phyloP scores from a whole-genome alignment of 2,888 invertebrate species.

The Apeira syringaria region DNA sequence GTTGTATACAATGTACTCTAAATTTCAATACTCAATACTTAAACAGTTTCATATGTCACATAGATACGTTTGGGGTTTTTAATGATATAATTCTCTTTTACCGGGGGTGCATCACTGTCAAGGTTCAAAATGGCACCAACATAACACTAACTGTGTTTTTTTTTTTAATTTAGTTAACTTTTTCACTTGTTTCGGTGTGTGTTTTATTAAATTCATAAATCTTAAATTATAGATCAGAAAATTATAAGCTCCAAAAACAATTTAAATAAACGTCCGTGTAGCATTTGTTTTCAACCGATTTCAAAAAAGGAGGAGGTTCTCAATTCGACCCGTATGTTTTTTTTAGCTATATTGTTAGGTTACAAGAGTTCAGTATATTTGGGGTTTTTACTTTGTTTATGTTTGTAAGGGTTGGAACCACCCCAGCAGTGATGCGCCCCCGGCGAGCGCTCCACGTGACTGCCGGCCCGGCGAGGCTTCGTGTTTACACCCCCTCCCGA shows the following conservation, averaged over 20 bases:
- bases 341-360: too few species aligned
- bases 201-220: too few species aligned
- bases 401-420: conserved; percentile 39
- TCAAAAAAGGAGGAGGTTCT: too few species aligned
- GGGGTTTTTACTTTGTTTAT: conserved; percentile 16
- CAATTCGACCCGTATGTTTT: too few species aligned
- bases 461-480: conserved; percentile 71
- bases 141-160: neutral
- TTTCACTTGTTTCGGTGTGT: too few species aligned
- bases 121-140: conserved; percentile 31
- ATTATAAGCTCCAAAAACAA: too few species aligned
- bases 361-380: too few species aligned
- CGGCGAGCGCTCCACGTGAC: conserved; percentile 81
- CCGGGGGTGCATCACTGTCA: conserved; percentile 76
- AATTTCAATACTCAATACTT: conserved; percentile 56
- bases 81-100: conserved; percentile 27
- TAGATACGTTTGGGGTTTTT: conserved; percentile 36
- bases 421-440: conserved; percentile 82
- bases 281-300: too few species aligned
- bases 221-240: too few species aligned
- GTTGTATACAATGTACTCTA: conserved; percentile 74
- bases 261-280: too few species aligned
- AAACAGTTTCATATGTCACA: conserved; percentile 46
- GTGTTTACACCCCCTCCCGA: conserved; percentile 70
- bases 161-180: neutral